phyloP scores from a whole-genome alignment of 2,888 invertebrate species.

The Tetragnatha montana region DNA sequence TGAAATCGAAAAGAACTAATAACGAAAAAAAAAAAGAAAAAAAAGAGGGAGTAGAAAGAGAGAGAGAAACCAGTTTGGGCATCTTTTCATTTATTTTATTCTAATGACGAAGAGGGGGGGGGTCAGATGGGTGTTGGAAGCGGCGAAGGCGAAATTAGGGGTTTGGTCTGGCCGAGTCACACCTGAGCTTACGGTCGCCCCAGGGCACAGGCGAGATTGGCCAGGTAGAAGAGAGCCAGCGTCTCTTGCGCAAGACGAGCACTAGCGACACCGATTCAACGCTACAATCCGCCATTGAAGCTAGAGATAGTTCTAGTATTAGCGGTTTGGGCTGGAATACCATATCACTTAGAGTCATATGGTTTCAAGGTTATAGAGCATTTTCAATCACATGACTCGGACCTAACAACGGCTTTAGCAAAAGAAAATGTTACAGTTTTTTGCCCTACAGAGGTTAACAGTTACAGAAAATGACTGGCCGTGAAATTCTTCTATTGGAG shows the following conservation, averaged over 20 bases:
- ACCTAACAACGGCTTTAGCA: too few species aligned
- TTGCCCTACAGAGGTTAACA: too few species aligned
- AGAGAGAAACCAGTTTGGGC: conserved; percentile 28
- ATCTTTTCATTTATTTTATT: conserved; percentile 57
- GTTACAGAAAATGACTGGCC: too few species aligned
- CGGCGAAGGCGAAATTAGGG: conserved; percentile 59
- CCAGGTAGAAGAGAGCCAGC: conserved; percentile 1
- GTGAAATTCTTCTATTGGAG: too few species aligned
- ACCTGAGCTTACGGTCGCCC: conserved; percentile 38
- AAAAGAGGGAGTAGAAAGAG: not conserved
- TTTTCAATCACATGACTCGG: too few species aligned
- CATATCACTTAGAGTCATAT: too few species aligned
- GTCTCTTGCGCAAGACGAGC: not conserved
- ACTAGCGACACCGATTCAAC: not conserved
- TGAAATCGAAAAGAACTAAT: not conserved
- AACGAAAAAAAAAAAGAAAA: conserved; percentile 2
- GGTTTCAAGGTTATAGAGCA: too few species aligned
- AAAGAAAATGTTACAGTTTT: too few species aligned
- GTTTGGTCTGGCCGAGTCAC: conserved; percentile 41
- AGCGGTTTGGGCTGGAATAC: too few species aligned
- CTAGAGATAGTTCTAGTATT: too few species aligned
- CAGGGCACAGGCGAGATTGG: not conserved
- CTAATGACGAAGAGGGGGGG: conserved; percentile 26
- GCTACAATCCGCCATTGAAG: too few species aligned
- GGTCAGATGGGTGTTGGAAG: conserved; percentile 1